Conservation (phyloP, 2,113 vertebrate species). For the Mus spicilegus region DNA sequence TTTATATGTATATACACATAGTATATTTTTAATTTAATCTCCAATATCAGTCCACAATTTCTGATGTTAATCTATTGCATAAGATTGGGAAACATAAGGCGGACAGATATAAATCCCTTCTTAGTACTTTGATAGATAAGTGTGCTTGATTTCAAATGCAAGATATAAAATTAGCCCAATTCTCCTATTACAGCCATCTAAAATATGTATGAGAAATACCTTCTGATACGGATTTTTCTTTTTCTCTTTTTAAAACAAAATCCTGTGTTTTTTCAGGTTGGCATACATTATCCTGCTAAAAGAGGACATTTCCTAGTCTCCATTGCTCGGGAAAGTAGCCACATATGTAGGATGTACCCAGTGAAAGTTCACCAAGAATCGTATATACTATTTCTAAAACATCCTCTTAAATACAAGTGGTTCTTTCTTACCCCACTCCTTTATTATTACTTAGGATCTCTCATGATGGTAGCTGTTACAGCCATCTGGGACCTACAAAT, state of each 20-base stretch:
- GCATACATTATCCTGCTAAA: not conserved
- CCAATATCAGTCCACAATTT: not conserved
- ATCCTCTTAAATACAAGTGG: not conserved
- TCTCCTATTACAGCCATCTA: not conserved
- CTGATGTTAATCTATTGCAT: not conserved
- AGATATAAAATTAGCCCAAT: not conserved
- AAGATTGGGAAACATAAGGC: not conserved
- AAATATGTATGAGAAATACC: not conserved
- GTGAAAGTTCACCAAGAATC: not conserved
- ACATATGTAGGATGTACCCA: not conserved
- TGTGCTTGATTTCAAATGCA: not conserved
- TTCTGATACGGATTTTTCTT: not conserved
- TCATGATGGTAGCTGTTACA: not conserved
- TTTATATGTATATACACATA: not conserved
- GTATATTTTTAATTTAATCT: slow-evolving; percentile 51
- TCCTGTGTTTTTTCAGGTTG: not conserved
- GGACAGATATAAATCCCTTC: slow-evolving; percentile 20
- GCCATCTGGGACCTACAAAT: not conserved
- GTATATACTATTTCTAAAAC: not conserved
- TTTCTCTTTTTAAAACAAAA: not conserved
- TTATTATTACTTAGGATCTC: not conserved
- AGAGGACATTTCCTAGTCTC: not conserved
- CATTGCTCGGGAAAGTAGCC: not conserved
- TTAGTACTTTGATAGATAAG: slow-evolving; percentile 42
- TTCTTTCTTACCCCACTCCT: not conserved